Evolutionary conservation across 64 coral and sea anemone species (phyloP).

Genomic region (Acropora tenuis): DNA sequence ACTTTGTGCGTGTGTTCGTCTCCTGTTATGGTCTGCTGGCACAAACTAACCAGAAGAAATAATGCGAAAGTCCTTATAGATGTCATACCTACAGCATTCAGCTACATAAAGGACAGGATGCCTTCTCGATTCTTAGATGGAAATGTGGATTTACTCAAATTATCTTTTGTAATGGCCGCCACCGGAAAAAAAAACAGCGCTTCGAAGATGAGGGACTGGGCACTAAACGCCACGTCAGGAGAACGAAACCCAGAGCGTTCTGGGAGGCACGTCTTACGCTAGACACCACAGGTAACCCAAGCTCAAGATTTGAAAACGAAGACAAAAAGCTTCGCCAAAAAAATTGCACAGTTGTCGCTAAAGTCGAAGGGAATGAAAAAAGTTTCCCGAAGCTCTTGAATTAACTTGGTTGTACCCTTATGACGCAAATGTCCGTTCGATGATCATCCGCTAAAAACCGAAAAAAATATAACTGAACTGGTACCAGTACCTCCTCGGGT

Average conservation of each 20-base stretch:
- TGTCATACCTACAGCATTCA: constrained; percentile 56
- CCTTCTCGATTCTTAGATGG: constrained; percentile 59
- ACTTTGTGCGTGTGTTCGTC: constrained; percentile 98
- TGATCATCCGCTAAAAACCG: no score
- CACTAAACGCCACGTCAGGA: constrained; percentile 88
- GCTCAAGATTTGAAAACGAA: no score
- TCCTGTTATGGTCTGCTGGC: constrained; percentile 52
- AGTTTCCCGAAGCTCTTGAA: no score
- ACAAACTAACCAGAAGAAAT: constrained; percentile 80
- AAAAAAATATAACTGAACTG: no score
- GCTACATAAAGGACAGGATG: constrained; percentile 55
- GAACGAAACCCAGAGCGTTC: constrained; percentile 36
- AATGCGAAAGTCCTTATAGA: constrained; percentile 48
- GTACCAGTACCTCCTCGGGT: no score
- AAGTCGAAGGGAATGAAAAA: no score
- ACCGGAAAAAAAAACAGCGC: constrained; percentile 66
- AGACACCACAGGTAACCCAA: no score
- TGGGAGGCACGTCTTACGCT: neutral
- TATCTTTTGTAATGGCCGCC: constrained; percentile 79
- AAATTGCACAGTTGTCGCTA: no score
- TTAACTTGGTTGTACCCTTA: no score
- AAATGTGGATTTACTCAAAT: neutral
- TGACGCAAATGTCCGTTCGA: no score
- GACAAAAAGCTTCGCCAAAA: no score
- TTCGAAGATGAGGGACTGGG: constrained; percentile 57